Evolutionary conservation across 2,113 vertebrate genomes (phyloP).

Genomic region (Phaethon lepturus): DNA sequence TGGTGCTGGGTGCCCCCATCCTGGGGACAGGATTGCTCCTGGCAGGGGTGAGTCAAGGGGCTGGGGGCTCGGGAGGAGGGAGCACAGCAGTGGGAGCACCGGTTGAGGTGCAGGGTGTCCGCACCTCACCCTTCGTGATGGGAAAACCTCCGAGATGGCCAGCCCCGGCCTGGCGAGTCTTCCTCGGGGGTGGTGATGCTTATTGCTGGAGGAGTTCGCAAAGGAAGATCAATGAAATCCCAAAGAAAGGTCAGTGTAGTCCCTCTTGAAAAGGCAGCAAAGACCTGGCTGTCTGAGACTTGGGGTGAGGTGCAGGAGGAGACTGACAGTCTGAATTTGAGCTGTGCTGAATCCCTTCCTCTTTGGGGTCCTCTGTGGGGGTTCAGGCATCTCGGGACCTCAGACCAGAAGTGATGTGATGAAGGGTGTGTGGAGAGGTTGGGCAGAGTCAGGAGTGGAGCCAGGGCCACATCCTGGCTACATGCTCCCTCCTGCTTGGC

Average conservation of each 20-base stretch:
- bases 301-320: neutral
- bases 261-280: neutral
- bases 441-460: neutral
- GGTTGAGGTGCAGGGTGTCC: accelerated
- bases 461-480: neutral
- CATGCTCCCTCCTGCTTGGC: neutral
- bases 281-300: neutral
- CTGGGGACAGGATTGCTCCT: neutral
- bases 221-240: neutral
- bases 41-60: neutral
- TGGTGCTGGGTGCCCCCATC: neutral
- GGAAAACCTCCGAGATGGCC: neutral
- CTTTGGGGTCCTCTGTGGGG: accelerated
- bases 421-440: accelerated
- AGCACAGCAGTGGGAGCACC: accelerated
- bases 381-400: neutral
- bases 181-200: accelerated
- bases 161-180: neutral
- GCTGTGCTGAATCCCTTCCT: neutral
- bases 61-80: neutral
- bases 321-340: neutral
- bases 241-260: neutral
- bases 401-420: neutral
- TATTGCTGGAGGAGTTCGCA: neutral
- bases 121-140: accelerated